Percentiles rank a stretch among this genome's conserved stretches.
Conservation (phyloP, 2,113 vertebrate genomes). For the Calidris pugnax region DNA sequence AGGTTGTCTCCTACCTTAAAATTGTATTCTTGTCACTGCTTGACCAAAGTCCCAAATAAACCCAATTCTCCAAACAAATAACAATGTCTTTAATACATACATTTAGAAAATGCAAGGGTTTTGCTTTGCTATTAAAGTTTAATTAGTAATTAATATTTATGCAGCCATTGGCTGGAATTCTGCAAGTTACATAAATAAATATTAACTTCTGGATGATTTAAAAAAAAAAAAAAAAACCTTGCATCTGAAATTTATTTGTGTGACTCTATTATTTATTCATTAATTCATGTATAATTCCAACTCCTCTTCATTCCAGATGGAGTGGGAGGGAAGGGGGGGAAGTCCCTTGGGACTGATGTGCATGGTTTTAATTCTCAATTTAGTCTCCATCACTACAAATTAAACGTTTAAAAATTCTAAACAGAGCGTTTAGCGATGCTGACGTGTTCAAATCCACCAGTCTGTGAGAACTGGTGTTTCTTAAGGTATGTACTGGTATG, state of each 20-base stretch:
- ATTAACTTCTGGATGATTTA: conserved; percentile 55
- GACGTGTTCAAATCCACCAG: not conserved
- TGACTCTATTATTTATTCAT: conserved; percentile 61
- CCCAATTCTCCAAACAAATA: conserved; percentile 22
- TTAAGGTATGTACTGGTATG: not conserved
- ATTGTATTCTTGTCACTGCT: not conserved
- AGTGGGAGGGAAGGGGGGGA: not conserved
- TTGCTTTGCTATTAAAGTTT: conserved; percentile 69
- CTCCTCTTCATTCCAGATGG: conserved; percentile 58
- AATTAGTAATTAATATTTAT: conserved; percentile 79
- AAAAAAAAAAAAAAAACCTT: not conserved
- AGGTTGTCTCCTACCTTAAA: not conserved
- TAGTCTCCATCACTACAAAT: conserved; percentile 35
- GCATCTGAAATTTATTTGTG: conserved; percentile 47
- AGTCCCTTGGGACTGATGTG: conserved; percentile 8
- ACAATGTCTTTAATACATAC: not conserved
- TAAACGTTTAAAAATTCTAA: conserved; percentile 57
- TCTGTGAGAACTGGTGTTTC: not conserved
- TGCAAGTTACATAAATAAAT: conserved; percentile 75
- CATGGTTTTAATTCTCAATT: conserved; percentile 55
- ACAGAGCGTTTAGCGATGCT: not conserved
- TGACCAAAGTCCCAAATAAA: conserved; percentile 18
- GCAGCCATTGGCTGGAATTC: conserved; percentile 52
- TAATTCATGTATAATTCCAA: conserved; percentile 52
- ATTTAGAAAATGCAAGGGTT: conserved; percentile 20